Base-by-base conservation (phyloP, 2,113 vertebrate species). In the Turnix velox region DNA sequence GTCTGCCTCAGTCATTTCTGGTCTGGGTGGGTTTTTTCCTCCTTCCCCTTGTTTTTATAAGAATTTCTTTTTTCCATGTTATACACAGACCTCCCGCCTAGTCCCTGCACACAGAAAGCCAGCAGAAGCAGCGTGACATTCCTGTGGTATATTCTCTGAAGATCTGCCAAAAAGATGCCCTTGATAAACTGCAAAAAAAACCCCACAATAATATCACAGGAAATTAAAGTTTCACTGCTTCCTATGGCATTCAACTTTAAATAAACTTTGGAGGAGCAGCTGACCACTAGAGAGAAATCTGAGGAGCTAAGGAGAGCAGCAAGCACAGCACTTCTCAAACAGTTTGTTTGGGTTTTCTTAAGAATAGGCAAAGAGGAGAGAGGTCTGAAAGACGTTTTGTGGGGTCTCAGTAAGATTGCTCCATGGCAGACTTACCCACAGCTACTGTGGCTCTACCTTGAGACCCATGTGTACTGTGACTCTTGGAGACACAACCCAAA, bases 71-170 rank as follows among this genome's bases (percentile, higher is more conserved):
- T 55, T 18, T 66, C 54, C 11, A 0, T 69, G 30, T 25, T 65
- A 23, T 37, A 54, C 28, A 31, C 39, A 93, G 68, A 54, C 28
- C 31, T 87, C 71, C 61, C 61, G 84, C 45, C 20, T 3, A 0
- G 46, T 13, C 30, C 40, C 54, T 25, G 18, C 35, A 65, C 0
- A 3, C 66, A 39, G 51, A 25, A 7, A 61, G 27, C 39, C 45
- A 46, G 54, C 40, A 65, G 12, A 31, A 45, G 39, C 27, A 42
- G 52, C 14, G 42, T 40, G 13, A 45, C 43, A 42, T 79, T 78
- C 45, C 49, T 0, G 0, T 48, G 83, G 27, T 24, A 31, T 30
- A 39, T 43, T 84, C 80, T 63, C 62, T 1, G 0, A 55, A 88
- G 66, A 37, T 39, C n/a, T 74, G 75, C 31, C 8, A 15, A 73